A percentile compares a stretch with the other conserved stretches of the same genome.
Conservation (phyloP, 2,113 vertebrate species). For the Eretmochelys imbricata region DNA sequence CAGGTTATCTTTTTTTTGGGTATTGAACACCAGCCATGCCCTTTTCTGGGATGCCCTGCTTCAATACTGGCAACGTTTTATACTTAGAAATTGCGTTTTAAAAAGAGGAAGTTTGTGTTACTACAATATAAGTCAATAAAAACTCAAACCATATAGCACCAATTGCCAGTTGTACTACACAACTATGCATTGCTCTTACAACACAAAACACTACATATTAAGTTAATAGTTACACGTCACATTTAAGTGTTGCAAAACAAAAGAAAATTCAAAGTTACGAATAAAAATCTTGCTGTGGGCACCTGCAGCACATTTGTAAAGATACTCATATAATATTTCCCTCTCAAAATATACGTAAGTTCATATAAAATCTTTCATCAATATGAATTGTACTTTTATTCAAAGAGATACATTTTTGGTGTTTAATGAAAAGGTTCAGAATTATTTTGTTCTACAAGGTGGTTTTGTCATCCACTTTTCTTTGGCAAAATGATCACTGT, state of each 20-base stretch:
- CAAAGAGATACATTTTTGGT: not conserved
- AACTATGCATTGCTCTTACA: not conserved
- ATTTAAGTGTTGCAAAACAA: not conserved
- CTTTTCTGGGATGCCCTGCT: not conserved
- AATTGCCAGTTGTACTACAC: not conserved
- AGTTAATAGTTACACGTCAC: not conserved
- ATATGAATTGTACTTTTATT: not conserved
- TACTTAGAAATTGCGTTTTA: not conserved
- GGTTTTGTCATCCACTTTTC: not conserved
- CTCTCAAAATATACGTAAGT: not conserved
- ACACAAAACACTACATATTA: not conserved
- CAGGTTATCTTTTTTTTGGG: not conserved
- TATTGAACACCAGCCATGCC: accelerated
- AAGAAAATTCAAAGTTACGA: not conserved
- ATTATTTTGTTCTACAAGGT: not conserved
- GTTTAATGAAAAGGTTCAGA: not conserved
- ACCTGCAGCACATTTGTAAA: not conserved
- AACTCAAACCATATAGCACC: not conserved
- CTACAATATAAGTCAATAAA: not conserved
- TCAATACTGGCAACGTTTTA: not conserved
- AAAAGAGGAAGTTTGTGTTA: not conserved
- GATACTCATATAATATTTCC: not conserved
- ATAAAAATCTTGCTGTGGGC: not conserved
- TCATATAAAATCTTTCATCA: not conserved
- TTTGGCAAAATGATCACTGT: not conserved